A percentile compares a stretch with the other conserved stretches of the same genome.
Evolutionary conservation across 2,888 invertebrate species (phyloP).

Genomic region (Machimus rusticus): DNA sequence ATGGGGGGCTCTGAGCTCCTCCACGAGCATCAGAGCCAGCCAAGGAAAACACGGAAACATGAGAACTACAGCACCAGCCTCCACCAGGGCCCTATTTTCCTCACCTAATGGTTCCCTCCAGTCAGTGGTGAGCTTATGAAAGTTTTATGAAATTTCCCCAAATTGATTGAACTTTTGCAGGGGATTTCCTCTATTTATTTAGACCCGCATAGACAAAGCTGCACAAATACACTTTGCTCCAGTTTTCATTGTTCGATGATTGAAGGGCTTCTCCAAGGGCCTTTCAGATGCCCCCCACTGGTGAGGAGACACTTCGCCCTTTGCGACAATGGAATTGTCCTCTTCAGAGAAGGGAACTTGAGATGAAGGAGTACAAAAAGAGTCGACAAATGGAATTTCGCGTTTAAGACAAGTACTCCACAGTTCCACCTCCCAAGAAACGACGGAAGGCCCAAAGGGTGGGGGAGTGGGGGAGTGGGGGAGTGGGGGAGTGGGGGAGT

Average conservation of each 20-base stretch:
- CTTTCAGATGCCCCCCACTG: not conserved
- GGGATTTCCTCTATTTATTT: constrained; percentile 29
- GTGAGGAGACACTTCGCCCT: constrained; percentile 38
- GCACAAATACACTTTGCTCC: constrained; percentile 38
- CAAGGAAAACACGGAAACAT: not conserved
- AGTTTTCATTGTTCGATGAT: constrained; percentile 38
- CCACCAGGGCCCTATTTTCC: not conserved
- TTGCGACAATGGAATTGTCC: constrained; percentile 45
- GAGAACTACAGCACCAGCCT: not conserved
- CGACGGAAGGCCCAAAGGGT: not conserved
- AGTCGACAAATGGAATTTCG: constrained; percentile 24
- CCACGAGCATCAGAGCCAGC: not conserved
- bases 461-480: not conserved
- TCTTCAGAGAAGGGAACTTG: not conserved
- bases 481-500: not conserved
- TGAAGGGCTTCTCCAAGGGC: constrained; percentile 42
- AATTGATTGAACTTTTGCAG: constrained; percentile 36
- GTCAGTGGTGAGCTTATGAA: not conserved
- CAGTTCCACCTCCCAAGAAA: not conserved
- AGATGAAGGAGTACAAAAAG: constrained; percentile 22
- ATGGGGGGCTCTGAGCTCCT: not conserved
- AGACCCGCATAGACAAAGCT: constrained; percentile 31
- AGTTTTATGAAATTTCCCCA: constrained; percentile 4
- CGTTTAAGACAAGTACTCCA: not conserved
- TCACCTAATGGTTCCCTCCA: not conserved